These are phyloP conservation scores for Cepaea nemoralis DNA, from an alignment of 1,140 invertebrate species.

Conservation along the genomic window DNA sequence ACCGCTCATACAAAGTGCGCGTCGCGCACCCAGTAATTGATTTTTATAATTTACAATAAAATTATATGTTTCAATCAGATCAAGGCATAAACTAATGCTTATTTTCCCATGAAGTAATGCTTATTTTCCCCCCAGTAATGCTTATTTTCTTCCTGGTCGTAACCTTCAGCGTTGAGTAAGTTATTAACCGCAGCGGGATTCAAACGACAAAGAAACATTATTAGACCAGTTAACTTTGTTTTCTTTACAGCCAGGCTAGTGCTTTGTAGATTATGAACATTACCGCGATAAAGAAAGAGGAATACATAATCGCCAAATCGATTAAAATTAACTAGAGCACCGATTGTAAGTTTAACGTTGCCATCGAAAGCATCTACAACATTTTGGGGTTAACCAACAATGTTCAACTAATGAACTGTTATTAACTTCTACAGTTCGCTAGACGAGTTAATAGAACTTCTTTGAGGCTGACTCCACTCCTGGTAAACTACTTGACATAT, in stretches of 20 bases:
- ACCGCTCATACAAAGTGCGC: neutral
- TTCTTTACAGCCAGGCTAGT: neutral
- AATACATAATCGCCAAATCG: neutral
- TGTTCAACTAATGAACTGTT: conserved; percentile 3
- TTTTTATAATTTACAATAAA: neutral
- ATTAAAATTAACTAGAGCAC: neutral
- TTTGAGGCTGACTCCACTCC: neutral
- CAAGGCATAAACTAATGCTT: neutral
- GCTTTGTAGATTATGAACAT: neutral
- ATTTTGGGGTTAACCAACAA: neutral
- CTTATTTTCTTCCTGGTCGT: too few species aligned
- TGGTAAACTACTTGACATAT: neutral
- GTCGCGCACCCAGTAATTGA: neutral
- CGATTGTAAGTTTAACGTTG: neutral
- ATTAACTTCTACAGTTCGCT: neutral
- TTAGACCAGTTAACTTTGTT: neutral
- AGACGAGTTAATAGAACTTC: neutral
- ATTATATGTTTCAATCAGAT: neutral
- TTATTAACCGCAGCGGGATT: neutral
- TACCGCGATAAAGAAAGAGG: neutral
- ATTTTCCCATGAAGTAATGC: too few species aligned
- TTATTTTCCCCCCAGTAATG: too few species aligned
- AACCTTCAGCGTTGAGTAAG: neutral
- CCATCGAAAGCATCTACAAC: neutral
- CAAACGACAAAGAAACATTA: neutral